These are phyloP conservation scores for Zapornia atra DNA, from an alignment of 2,113 vertebrate genomes.

Conservation along the genomic window DNA sequence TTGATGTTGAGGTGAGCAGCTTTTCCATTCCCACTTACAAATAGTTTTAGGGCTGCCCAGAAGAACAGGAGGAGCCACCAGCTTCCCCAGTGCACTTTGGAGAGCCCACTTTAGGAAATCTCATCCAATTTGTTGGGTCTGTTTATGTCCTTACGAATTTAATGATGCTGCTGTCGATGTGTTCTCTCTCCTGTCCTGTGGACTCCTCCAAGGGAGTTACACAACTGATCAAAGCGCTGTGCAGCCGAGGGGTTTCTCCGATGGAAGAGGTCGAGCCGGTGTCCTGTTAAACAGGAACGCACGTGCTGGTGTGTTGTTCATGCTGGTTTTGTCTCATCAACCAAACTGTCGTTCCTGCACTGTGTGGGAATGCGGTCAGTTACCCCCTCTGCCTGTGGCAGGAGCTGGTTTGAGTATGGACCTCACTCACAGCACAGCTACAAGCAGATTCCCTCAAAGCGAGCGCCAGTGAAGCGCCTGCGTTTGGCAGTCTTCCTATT, in stretches of 20 bases:
- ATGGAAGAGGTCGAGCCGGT: not conserved
- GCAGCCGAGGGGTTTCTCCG: not conserved
- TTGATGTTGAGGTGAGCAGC: not conserved
- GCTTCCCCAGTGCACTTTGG: fast-evolving
- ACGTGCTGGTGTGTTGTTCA: fast-evolving
- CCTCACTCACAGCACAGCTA: not conserved
- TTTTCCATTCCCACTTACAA: not conserved
- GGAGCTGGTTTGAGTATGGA: not conserved
- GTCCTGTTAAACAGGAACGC: not conserved
- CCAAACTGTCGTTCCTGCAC: not conserved
- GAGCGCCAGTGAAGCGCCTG: not conserved
- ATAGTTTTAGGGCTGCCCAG: not conserved
- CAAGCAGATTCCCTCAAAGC: not conserved
- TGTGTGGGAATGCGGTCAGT: not conserved
- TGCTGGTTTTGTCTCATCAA: not conserved
- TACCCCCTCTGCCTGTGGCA: not conserved
- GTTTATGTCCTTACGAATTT: not conserved
- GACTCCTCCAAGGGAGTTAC: not conserved
- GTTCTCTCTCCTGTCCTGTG: not conserved
- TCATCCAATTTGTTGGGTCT: not conserved
- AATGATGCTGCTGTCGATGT: not conserved
- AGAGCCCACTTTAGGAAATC: not conserved
- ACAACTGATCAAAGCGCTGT: fast-evolving
- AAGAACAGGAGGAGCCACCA: not conserved
- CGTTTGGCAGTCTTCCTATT: not conserved